These are phyloP conservation scores for Ectemnius lituratus DNA, from an alignment of 2,888 invertebrate genomes.

Conservation along the genomic window DNA sequence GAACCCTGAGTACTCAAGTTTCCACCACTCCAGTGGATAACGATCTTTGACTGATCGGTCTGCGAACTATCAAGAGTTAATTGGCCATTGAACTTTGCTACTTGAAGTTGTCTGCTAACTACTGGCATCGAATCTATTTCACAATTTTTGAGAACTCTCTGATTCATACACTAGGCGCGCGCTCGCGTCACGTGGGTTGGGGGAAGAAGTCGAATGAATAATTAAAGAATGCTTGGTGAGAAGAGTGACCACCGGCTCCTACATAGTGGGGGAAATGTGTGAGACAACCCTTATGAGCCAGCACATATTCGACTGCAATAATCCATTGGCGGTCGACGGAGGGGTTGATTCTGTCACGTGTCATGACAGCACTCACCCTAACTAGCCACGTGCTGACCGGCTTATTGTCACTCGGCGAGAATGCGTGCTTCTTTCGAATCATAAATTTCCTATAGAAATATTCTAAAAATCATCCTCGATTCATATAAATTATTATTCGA, in stretches of 20 bases:
- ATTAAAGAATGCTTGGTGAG: conserved; percentile 10
- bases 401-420: conserved; percentile 4
- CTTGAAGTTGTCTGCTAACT: not conserved
- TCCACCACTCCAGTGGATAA: conserved; percentile 26
- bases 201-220: conserved; percentile 3
- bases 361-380: conserved; percentile 27
- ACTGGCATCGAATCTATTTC: not conserved
- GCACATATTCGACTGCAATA: conserved; percentile 11
- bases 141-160: not conserved
- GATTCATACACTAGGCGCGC: not conserved
- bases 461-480: too few relatives aligned
- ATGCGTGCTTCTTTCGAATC: conserved; percentile 16
- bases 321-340: conserved; percentile 26
- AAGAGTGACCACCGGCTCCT: conserved; percentile 47
- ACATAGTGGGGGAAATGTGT: conserved; percentile 38
- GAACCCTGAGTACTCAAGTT: conserved; percentile 38
- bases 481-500: too few relatives aligned
- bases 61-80: conserved; percentile 15
- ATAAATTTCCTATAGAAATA: not conserved
- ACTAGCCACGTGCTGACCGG: conserved; percentile 24
- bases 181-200: too few relatives aligned
- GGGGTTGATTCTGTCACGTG: conserved; percentile 53
- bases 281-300: conserved; percentile 53
- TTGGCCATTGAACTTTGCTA: conserved; percentile 2
- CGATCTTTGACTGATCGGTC: conserved; percentile 27